These are phyloP conservation scores for Takifugu flavidus DNA, from an alignment of 2,113 vertebrate genomes.

Conservation along the genomic window DNA sequence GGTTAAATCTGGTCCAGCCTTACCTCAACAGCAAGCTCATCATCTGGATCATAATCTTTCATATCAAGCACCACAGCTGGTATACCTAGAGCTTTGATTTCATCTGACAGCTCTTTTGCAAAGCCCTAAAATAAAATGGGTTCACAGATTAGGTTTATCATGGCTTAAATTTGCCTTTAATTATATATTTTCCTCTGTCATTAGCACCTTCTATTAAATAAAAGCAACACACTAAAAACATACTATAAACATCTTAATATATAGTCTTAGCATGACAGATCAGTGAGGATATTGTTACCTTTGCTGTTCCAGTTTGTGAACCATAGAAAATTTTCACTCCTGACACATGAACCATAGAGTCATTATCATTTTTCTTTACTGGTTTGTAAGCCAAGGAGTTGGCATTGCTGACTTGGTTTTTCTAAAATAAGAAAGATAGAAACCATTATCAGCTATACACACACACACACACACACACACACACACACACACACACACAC, in stretches of 20 bases:
- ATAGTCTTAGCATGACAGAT: not conserved
- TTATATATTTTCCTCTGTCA: no score
- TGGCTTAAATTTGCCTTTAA: no score
- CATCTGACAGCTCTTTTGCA: conserved; percentile 77
- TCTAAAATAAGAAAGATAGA: conserved; percentile 27
- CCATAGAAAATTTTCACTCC: conserved; percentile 88
- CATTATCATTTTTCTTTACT: conserved; percentile 38
- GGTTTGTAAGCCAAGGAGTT: conserved; percentile 8
- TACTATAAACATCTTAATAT: no score
- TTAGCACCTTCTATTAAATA: no score
- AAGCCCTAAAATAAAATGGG: conserved; percentile 75
- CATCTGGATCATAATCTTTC: conserved; percentile 90
- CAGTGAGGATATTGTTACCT: conserved; percentile 71
- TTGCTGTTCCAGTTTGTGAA: conserved; percentile 91
- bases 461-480: no score
- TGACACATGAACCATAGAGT: conserved; percentile 67
- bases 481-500: no score
- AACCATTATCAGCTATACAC: no score
- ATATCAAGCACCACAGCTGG: conserved; percentile 78
- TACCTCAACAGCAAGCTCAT: conserved; percentile 86
- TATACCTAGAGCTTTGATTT: conserved; percentile 70
- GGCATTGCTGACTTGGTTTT: conserved; percentile 12
- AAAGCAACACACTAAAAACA: no score
- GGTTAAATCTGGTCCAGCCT: conserved; percentile 13
- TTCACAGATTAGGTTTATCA: not conserved